A percentile compares a stretch with the other conserved stretches of the same genome.
These are phyloP conservation scores for Dromius quadrimaculatus DNA, from an alignment of 2,888 invertebrate species.

Conservation along the genomic window DNA sequence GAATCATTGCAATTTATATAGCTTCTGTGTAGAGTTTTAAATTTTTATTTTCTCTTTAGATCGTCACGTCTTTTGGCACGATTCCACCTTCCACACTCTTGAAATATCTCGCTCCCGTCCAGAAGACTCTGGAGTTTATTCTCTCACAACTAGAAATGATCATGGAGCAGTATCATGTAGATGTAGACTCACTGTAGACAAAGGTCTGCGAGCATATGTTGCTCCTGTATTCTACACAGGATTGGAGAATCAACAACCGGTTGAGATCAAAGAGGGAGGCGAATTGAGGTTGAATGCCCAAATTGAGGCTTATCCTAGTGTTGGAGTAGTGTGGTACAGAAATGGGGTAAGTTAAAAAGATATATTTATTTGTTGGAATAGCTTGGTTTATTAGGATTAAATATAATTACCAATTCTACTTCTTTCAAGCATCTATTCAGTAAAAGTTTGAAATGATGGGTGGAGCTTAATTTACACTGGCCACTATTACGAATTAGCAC, in stretches of 20 bases:
- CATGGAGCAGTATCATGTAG: conserved; percentile 86
- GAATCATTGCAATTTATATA: too few relatives aligned
- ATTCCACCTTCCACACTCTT: conserved; percentile 86
- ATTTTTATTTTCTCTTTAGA: conserved; percentile 62
- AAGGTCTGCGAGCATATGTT: conserved; percentile 85
- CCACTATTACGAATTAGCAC: too few relatives aligned
- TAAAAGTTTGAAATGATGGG: too few relatives aligned
- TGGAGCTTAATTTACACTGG: too few relatives aligned
- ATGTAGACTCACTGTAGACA: conserved; percentile 82
- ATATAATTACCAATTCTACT: too few relatives aligned
- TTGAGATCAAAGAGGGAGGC: conserved; percentile 70
- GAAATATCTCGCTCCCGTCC: conserved; percentile 83
- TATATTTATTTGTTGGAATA: too few relatives aligned
- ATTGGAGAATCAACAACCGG: conserved; percentile 70
- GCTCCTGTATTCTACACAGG: conserved; percentile 82
- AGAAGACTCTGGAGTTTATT: conserved; percentile 86
- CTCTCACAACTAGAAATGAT: conserved; percentile 81
- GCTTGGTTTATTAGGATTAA: too few relatives aligned
- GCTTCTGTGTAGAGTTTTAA: too few relatives aligned
- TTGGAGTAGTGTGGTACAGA: conserved; percentile 84
- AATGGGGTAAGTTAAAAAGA: conserved; percentile 79
- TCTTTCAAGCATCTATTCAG: too few relatives aligned
- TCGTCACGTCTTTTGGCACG: conserved; percentile 73
- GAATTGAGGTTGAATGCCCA: conserved; percentile 68
- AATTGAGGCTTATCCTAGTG: conserved; percentile 77